phyloP scores from a whole-genome alignment of 2,113 vertebrate genomes.

The Pampusana beccarii region DNA sequence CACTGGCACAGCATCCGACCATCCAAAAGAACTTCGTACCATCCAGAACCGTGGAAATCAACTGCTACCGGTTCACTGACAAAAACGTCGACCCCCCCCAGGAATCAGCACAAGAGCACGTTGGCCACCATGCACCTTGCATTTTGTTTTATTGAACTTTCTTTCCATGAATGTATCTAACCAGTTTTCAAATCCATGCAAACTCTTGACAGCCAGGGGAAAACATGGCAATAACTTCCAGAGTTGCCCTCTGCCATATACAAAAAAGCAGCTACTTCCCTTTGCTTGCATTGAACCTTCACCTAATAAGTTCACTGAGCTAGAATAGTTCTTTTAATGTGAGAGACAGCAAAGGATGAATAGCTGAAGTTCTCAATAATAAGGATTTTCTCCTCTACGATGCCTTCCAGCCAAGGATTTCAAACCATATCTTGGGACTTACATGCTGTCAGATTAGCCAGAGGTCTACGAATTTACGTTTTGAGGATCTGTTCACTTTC shows the following conservation, averaged over 20 bases:
- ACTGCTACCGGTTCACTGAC: not conserved
- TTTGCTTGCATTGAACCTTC: not conserved
- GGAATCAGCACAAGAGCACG: not conserved
- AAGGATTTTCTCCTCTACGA: not conserved
- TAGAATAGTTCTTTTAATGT: not conserved
- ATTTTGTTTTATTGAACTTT: not conserved
- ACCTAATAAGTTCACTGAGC: not conserved
- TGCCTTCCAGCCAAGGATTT: not conserved
- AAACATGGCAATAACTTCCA: not conserved
- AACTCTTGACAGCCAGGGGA: not conserved
- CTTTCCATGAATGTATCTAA: not conserved
- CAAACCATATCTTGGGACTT: not conserved
- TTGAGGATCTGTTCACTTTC: not conserved
- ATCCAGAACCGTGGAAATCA: not conserved
- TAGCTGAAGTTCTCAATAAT: not conserved
- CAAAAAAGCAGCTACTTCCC: rapidly evolving
- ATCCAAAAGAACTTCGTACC: not conserved
- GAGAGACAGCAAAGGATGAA: not conserved
- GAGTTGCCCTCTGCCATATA: rapidly evolving
- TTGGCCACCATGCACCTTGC: not conserved
- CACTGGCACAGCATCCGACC: not conserved
- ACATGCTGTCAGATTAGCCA: not conserved
- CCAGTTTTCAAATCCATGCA: not conserved
- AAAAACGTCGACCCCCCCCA: rapidly evolving
- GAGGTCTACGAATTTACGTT: not conserved